Percentiles rank a stretch among this genome's conserved stretches.
Evolutionary conservation across 2,888 invertebrate genomes (phyloP).

Genomic region (Leptarthrus brevirostris): DNA sequence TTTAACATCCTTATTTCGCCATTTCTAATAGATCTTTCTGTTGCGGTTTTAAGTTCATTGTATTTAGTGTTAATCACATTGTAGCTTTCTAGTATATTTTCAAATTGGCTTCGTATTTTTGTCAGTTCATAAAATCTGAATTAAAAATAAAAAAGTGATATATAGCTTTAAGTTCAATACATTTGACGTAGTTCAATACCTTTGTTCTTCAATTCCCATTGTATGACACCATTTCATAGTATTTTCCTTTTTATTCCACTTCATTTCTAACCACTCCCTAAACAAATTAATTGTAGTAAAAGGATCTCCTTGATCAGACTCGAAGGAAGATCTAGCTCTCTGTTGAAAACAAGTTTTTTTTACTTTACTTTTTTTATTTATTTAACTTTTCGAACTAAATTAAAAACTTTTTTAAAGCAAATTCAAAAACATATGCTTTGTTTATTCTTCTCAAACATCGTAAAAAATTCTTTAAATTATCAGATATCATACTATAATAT

Average conservation of each 20-base stretch:
- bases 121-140: conserved; percentile 89
- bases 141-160: conserved; percentile 26
- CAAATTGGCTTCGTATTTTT: conserved; percentile 90
- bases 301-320: conserved; percentile 96
- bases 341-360: conserved; percentile 63
- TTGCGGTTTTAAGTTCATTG: conserved; percentile 72
- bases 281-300: conserved; percentile 88
- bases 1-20: conserved; percentile 91
- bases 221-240: conserved; percentile 88
- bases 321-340: conserved; percentile 79
- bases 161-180: neutral
- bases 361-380: too few species aligned
- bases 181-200: conserved; percentile 65
- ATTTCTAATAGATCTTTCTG: conserved; percentile 84
- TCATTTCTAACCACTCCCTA: conserved; percentile 88
- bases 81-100: conserved; percentile 81
- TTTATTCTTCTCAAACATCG: too few species aligned
- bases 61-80: conserved; percentile 71
- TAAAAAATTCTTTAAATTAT: too few species aligned
- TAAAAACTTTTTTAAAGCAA: too few species aligned
- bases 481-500: too few species aligned
- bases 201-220: conserved; percentile 93
- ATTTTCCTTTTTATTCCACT: conserved; percentile 67
- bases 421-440: too few species aligned
- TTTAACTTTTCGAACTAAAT: too few species aligned